phyloP scores from a whole-genome alignment of 2,113 vertebrate species.

The Sclerurus mexicanus region DNA sequence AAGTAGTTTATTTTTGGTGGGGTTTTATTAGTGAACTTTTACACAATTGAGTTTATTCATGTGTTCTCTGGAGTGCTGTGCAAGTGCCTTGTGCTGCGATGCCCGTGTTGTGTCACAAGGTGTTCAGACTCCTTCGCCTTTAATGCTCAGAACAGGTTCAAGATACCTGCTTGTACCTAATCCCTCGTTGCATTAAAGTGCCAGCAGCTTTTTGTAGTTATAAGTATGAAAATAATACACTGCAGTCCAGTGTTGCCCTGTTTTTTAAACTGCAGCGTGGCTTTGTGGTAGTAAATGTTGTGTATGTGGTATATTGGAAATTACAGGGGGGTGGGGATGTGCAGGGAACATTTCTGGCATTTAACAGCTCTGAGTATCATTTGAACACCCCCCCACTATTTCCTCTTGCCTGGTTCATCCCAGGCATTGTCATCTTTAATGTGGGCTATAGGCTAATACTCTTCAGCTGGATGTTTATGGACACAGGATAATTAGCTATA shows the following conservation, averaged over 20 bases:
- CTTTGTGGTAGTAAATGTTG: not conserved
- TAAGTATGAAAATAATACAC: not conserved
- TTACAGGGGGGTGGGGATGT: not conserved
- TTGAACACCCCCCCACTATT: not conserved
- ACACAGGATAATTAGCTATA: not conserved
- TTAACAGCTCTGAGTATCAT: not conserved
- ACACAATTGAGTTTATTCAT: not conserved
- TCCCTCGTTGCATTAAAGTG: rapidly evolving
- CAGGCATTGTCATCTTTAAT: not conserved
- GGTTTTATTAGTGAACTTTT: not conserved
- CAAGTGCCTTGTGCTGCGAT: not conserved
- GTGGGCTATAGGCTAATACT: not conserved
- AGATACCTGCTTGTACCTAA: not conserved
- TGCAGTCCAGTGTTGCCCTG: not conserved
- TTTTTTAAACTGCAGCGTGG: not conserved
- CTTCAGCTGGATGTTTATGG: not conserved
- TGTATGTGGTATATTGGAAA: not conserved
- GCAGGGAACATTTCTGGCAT: not conserved
- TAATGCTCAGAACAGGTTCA: not conserved
- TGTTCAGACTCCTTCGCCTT: not conserved
- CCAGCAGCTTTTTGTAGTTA: not conserved
- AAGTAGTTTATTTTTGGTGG: constrained; percentile 40
- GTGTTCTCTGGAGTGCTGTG: not conserved
- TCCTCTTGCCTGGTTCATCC: not conserved
- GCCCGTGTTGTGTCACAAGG: not conserved